These are phyloP conservation scores for Lophotis ruficrista DNA, from an alignment of 2,113 vertebrate species.

Conservation along the genomic window DNA sequence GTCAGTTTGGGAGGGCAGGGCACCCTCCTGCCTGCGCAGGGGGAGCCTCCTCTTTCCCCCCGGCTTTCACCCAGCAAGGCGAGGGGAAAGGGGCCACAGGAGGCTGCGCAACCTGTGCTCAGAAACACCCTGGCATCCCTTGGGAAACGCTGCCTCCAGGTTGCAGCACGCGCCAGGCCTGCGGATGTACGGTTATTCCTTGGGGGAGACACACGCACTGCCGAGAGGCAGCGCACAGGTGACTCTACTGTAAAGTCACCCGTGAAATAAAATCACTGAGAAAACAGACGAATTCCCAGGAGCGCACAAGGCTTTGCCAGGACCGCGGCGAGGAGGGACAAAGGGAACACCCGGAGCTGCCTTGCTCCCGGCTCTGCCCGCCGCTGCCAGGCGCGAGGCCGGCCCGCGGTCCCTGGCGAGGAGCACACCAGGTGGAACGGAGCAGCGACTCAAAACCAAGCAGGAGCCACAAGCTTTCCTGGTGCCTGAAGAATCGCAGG, in stretches of 20 bases:
- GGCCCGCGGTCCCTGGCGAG: background rate
- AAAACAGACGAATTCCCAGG: background rate
- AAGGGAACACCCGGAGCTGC: background rate
- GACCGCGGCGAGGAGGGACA: rapidly evolving
- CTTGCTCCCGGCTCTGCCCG: background rate
- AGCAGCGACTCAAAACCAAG: background rate
- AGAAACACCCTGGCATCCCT: background rate
- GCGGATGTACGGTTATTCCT: rapidly evolving
- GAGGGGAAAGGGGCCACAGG: background rate
- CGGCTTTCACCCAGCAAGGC: background rate
- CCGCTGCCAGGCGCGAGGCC: background rate
- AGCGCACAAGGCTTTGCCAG: rapidly evolving
- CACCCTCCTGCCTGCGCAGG: background rate
- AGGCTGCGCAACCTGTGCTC: background rate
- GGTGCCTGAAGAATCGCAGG: background rate
- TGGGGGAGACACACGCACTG: background rate
- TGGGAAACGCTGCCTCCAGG: background rate
- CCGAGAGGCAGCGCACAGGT: background rate
- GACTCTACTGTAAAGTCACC: background rate
- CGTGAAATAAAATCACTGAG: background rate
- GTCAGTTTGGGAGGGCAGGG: background rate
- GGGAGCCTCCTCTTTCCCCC: background rate
- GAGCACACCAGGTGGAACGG: rapidly evolving
- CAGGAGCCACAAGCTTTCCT: background rate
- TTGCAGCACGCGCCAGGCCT: rapidly evolving